Percentiles rank a stretch among this genome's conserved stretches.
phyloP scores from a whole-genome alignment of 2,888 invertebrate genomes.

The Eulithis prunata region DNA sequence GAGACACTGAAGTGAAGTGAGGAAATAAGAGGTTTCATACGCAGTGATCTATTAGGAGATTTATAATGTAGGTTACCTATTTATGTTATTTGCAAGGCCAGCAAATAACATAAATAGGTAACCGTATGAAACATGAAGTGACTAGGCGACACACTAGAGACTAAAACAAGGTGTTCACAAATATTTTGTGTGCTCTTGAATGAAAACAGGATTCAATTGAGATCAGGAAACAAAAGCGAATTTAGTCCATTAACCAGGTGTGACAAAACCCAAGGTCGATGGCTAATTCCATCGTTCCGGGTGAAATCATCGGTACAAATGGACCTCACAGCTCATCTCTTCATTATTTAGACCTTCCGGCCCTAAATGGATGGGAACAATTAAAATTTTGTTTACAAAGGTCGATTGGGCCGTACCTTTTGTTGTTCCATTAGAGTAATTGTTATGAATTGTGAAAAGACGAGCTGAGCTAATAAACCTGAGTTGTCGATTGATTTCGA shows the following conservation, averaged over 20 bases:
- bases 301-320: constrained; percentile 33
- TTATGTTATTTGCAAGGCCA: too few species aligned
- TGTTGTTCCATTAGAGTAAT: constrained; percentile 37
- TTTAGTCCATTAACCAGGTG: constrained; percentile 26
- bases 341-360: constrained; percentile 50
- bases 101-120: too few species aligned
- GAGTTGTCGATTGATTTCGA: constrained; percentile 5
- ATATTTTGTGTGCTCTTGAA: constrained; percentile 18
- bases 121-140: too few species aligned
- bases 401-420: constrained; percentile 37
- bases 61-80: too few species aligned
- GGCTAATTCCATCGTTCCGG: constrained; percentile 31
- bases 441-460: constrained; percentile 27
- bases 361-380: constrained; percentile 51
- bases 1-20: too few species aligned
- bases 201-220: not conserved
- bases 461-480: constrained; percentile 14
- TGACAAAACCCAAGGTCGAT: constrained; percentile 24
- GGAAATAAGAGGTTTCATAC: too few species aligned
- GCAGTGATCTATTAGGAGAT: too few species aligned
- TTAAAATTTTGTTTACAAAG: constrained; percentile 56
- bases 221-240: constrained; percentile 7
- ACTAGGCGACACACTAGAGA: too few species aligned
- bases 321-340: constrained; percentile 33
- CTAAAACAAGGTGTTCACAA: too few species aligned